Evolutionary conservation across 2,888 invertebrate species (phyloP).

Genomic region (Sipha maydis): DNA sequence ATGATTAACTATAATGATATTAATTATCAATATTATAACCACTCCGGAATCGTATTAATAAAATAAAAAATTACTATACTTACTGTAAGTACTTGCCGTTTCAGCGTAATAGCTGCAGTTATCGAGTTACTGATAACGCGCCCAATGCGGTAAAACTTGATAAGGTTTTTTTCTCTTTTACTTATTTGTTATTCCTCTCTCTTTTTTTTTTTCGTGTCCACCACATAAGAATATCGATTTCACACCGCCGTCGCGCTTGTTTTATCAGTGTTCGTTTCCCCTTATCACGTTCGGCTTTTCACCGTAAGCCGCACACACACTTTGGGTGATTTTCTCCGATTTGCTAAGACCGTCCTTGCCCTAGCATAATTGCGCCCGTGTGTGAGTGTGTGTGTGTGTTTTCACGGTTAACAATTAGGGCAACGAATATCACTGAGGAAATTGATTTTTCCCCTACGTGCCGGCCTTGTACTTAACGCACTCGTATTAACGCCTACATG

Average conservation of each 20-base stretch:
- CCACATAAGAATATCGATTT: background rate
- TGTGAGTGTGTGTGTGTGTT: background rate
- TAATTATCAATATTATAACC: too few species aligned
- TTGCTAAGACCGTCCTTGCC: too few species aligned
- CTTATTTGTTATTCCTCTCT: background rate
- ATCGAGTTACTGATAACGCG: background rate
- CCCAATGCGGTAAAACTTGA: background rate
- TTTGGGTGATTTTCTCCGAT: background rate
- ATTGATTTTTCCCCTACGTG: constrained; percentile 30
- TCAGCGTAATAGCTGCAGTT: background rate
- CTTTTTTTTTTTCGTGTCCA: background rate
- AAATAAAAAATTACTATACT: too few species aligned
- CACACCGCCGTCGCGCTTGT: background rate
- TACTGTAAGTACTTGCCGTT: too few species aligned
- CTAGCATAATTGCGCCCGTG: background rate
- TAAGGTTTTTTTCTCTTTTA: background rate
- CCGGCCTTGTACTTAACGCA: constrained; percentile 46
- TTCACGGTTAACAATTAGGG: background rate
- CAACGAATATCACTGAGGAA: background rate
- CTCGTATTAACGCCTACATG: constrained; percentile 5
- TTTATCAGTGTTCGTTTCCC: background rate
- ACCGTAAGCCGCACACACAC: background rate
- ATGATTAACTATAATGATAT: too few species aligned
- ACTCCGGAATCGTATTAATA: too few species aligned
- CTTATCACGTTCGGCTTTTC: constrained; percentile 11